Conservation (phyloP, 2,113 vertebrate genomes). For the Serilophus lunatus region DNA sequence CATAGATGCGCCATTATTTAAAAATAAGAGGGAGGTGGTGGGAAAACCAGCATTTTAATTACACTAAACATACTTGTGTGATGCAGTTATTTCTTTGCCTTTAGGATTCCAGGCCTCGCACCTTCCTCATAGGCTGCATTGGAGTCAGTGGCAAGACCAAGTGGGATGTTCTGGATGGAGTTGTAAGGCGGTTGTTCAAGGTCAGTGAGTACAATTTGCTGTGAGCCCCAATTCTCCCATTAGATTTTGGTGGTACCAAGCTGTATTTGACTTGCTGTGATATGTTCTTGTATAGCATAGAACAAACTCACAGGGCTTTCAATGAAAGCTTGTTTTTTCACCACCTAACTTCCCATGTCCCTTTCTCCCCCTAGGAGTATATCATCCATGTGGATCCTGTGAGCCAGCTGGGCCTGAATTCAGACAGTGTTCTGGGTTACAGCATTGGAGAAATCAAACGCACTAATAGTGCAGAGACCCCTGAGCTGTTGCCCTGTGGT, state of each 20-base stretch:
- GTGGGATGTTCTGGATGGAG: constrained; percentile 97
- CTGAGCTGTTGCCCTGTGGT: constrained; percentile 93
- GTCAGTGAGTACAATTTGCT: constrained; percentile 64
- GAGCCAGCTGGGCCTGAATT: constrained; percentile 90
- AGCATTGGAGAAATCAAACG: constrained; percentile 91
- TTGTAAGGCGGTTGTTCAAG: constrained; percentile 93
- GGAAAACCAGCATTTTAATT: not conserved
- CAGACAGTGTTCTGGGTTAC: constrained; percentile 93
- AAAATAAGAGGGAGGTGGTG: too few relatives aligned
- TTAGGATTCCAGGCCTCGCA: constrained; percentile 81
- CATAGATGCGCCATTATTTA: not conserved
- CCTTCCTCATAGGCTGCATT: constrained; percentile 95
- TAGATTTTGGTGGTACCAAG: not conserved
- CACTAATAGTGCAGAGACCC: constrained; percentile 74
- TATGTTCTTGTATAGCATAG: not conserved
- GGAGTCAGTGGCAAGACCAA: constrained; percentile 98
- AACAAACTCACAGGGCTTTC: not conserved
- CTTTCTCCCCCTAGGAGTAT: constrained; percentile 82
- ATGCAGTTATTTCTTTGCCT: not conserved
- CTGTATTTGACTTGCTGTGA: not conserved
- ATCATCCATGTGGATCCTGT: constrained; percentile 91
- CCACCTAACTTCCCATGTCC: not conserved
- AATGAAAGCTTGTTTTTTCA: not conserved
- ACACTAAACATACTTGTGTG: not conserved
- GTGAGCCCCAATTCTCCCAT: fast-evolving